These are phyloP conservation scores for Manis crassicaudata DNA, from an alignment of 2,797 vertebrate genomes.

Conservation along the genomic window DNA sequence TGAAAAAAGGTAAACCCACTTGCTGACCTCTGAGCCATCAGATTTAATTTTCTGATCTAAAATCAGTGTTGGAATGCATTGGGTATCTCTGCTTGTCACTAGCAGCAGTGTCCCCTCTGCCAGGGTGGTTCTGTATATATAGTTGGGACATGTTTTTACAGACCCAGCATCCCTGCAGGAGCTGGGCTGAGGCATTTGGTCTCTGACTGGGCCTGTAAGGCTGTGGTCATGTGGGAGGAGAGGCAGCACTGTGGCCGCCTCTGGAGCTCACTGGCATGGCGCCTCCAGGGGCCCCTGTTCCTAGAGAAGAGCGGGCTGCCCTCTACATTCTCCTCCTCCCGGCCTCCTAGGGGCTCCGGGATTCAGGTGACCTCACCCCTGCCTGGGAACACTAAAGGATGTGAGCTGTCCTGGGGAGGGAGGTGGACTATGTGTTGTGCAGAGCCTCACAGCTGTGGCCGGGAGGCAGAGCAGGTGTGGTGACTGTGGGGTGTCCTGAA, in stretches of 20 bases:
- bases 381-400: background rate
- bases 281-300: background rate
- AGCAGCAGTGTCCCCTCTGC: background rate
- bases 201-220: background rate
- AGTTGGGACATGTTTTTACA: background rate
- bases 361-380: background rate
- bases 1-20: background rate
- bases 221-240: fast-evolving
- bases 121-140: background rate
- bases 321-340: background rate
- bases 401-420: background rate
- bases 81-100: background rate
- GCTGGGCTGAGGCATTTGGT: background rate
- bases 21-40: background rate
- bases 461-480: background rate
- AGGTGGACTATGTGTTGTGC: too few relatives aligned
- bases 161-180: background rate
- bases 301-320: background rate
- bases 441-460: background rate
- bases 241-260: background rate
- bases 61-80: too few relatives aligned
- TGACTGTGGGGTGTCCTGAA: background rate
- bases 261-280: too few relatives aligned
- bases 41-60: background rate
- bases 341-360: background rate